Evolutionary conservation across 2,888 invertebrate genomes (phyloP).

Genomic region (Aphodius sticticus): DNA sequence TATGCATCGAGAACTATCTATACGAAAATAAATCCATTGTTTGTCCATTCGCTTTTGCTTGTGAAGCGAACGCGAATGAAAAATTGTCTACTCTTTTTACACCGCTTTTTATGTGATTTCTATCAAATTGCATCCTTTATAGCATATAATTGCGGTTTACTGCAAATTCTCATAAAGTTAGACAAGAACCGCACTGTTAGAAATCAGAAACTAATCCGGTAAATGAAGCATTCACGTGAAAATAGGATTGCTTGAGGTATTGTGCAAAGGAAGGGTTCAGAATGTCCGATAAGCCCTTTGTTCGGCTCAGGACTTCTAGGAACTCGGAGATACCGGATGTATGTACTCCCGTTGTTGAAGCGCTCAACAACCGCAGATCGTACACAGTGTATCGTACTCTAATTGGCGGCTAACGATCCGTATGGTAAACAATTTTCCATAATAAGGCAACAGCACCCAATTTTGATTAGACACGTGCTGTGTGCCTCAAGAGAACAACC

Average conservation of each 20-base stretch:
- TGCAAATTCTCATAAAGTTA: background rate
- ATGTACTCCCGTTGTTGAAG: too few relatives aligned
- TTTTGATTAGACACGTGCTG: background rate
- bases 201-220: background rate
- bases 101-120: too few relatives aligned
- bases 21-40: too few relatives aligned
- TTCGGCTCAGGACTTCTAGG: constrained; percentile 5
- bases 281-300: constrained; percentile 24
- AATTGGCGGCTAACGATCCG: constrained; percentile 22
- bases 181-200: background rate
- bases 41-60: too few relatives aligned
- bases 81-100: too few relatives aligned
- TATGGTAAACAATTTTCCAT: constrained; percentile 15
- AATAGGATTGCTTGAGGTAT: background rate
- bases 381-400: constrained; percentile 15
- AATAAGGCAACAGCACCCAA: background rate
- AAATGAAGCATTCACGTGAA: background rate
- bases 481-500: background rate
- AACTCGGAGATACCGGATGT: background rate
- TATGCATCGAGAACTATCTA: too few relatives aligned
- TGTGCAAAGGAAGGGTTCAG: constrained; percentile 1
- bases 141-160: background rate
- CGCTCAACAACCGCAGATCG: background rate
- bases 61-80: too few relatives aligned
- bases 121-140: background rate